Evolutionary conservation across 2,113 vertebrate species (phyloP).

Genomic region (Lagopus muta): DNA sequence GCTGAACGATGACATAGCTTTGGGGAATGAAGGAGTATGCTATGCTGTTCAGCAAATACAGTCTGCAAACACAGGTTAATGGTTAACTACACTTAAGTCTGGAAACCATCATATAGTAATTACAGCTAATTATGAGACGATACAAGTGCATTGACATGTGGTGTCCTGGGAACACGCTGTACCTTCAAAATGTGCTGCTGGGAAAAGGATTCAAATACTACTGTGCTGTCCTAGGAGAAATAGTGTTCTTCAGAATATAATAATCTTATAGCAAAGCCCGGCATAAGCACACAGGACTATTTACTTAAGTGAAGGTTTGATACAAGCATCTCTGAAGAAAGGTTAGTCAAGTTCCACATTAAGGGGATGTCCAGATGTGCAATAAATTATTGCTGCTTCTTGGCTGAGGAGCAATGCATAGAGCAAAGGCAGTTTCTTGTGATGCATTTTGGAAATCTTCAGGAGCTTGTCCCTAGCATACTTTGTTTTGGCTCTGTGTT

Average conservation of each 20-base stretch:
- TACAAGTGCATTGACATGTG: background rate
- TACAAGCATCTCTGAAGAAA: background rate
- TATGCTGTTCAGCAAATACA: slow-evolving; percentile 33
- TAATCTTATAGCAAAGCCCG: background rate
- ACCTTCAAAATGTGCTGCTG: background rate
- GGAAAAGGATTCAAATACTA: background rate
- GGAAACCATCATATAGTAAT: slow-evolving; percentile 4
- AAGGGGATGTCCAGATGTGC: background rate
- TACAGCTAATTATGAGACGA: slow-evolving; percentile 13
- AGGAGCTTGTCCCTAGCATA: background rate
- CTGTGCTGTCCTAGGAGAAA: background rate
- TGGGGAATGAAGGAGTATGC: slow-evolving; percentile 1
- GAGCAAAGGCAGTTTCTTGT: background rate
- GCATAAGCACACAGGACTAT: accelerated
- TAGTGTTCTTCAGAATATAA: accelerated
- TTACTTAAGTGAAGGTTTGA: background rate
- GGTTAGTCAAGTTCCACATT: accelerated
- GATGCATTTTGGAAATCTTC: background rate
- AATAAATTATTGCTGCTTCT: background rate
- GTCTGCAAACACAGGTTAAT: slow-evolving; percentile 50
- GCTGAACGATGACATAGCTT: background rate
- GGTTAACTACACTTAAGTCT: slow-evolving; percentile 31
- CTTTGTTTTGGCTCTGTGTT: background rate
- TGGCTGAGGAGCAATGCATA: accelerated
- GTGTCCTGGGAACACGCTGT: background rate